phyloP scores from a whole-genome alignment of 2,797 vertebrate species.

The Halcyon chelicuti region DNA sequence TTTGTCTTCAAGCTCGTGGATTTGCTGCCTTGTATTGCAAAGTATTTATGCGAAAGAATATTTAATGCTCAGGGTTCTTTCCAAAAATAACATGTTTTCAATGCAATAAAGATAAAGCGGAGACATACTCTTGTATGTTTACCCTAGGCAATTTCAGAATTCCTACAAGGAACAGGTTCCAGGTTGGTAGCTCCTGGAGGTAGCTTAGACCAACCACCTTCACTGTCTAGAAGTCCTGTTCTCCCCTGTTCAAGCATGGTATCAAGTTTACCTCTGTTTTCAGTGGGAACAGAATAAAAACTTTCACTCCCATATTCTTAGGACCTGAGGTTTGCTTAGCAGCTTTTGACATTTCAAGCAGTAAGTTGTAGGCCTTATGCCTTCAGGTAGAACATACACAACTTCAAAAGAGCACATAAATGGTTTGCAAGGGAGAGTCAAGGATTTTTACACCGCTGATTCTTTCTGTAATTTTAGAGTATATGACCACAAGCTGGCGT shows the following conservation, averaged over 20 bases:
- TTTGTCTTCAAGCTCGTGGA: not conserved
- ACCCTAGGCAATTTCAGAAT: not conserved
- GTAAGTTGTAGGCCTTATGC: not conserved
- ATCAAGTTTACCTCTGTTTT: not conserved
- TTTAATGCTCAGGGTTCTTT: not conserved
- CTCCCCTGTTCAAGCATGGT: not conserved
- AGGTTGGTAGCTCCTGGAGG: not conserved
- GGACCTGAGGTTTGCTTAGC: not conserved
- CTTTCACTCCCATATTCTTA: not conserved
- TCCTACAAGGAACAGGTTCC: not conserved
- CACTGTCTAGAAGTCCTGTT: not conserved
- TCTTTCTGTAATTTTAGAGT: not conserved
- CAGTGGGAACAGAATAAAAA: not conserved
- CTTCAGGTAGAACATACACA: not conserved
- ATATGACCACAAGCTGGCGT: not conserved
- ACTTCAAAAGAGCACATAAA: not conserved
- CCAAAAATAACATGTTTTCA: not conserved
- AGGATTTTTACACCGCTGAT: not conserved
- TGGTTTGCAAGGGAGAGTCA: not conserved
- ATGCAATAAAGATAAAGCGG: not conserved
- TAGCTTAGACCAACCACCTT: not conserved
- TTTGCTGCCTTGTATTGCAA: not conserved
- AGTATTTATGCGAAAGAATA: not conserved
- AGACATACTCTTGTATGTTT: not conserved
- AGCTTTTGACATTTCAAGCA: not conserved